Conservation (phyloP, 1,140 invertebrate genomes). For the Penaeus vannamei region DNA sequence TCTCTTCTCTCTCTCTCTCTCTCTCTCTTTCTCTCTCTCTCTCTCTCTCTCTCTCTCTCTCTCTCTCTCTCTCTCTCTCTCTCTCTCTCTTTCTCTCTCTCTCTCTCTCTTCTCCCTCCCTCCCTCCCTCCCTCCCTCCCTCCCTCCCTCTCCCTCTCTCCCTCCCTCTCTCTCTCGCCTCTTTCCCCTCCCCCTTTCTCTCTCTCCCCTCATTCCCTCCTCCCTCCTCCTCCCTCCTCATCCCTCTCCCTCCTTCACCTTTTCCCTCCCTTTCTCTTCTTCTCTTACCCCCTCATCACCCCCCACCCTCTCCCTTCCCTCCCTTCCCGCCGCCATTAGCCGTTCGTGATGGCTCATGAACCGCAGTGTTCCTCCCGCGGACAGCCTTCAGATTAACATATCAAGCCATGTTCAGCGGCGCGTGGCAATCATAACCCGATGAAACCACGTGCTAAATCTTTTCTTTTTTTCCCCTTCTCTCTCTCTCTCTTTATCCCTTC, state of each 20-base stretch:
- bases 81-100: not conserved
- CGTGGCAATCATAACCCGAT: not conserved
- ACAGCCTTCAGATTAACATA: too few species aligned
- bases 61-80: too few species aligned
- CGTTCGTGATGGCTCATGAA: too few species aligned
- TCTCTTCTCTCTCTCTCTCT: not conserved
- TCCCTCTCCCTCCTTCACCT: not conserved
- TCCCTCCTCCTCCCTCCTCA: too few species aligned
- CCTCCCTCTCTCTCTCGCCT: too few species aligned
- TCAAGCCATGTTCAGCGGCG: too few species aligned
- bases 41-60: too few species aligned
- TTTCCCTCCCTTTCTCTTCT: not conserved
- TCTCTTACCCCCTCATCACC: not conserved
- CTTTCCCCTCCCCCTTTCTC: too few species aligned
- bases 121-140: not conserved
- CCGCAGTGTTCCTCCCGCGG: too few species aligned
- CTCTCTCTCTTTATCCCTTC: not conserved
- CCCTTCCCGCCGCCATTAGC: not conserved
- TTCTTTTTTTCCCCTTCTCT: not conserved
- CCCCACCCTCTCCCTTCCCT: not conserved
- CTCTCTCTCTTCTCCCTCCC: not conserved
- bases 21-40: not conserved
- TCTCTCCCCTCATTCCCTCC: too few species aligned
- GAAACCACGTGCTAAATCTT: not conserved
- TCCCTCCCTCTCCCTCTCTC: not conserved